Base-by-base conservation (phyloP, 2,888 invertebrate genomes). In the Limnephilus rhombicus region DNA sequence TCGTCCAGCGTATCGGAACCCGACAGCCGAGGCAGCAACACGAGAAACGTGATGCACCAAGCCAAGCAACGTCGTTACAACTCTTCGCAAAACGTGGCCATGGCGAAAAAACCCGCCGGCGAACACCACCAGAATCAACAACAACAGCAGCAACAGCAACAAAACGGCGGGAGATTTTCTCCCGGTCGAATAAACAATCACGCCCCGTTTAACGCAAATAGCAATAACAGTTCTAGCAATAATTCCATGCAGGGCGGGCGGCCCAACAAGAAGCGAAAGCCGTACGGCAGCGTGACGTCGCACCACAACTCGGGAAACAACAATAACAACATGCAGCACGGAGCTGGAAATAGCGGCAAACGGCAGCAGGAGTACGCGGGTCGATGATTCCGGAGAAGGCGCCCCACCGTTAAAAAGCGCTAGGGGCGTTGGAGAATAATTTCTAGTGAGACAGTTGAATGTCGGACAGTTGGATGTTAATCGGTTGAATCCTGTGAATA, bases 51-150 rank as follows among this genome's bases (percentile, higher is more conserved):
- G 41, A 31, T 81, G 82, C 92, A 94, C 92, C 94, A 94, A 3
- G 94, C 94, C 94, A 95, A 94, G 94, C 95, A 95, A 94, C 95
- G 95, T 11, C 94, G 95, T 0, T 94, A 95, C 92, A 94, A 94
- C 94, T 93, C 95, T 93, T 95, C 94, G 94, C 95, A 94, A 94
- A 94, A 93, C 95, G 94, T 95, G 94, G 94, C 94, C 94, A 91
- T 94, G 94, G 94, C 94, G 95, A 95, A 95, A 95, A 95, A 94
- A 93, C 83, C 92, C 45, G 37, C 45, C 41, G 87, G 86, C 3
- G 83, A 80, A 68, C 68, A 68, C 24, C 68, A 68, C 24, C 24
- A 68, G 2, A 24, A 68, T 24, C 68, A 68, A 34, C 88, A 88
- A 41, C 80, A 88, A 24, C 90, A 81, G 9, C 45, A 45, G 45